Conservation (phyloP, 2,888 invertebrate species). For the Chrysina gloriosa region DNA sequence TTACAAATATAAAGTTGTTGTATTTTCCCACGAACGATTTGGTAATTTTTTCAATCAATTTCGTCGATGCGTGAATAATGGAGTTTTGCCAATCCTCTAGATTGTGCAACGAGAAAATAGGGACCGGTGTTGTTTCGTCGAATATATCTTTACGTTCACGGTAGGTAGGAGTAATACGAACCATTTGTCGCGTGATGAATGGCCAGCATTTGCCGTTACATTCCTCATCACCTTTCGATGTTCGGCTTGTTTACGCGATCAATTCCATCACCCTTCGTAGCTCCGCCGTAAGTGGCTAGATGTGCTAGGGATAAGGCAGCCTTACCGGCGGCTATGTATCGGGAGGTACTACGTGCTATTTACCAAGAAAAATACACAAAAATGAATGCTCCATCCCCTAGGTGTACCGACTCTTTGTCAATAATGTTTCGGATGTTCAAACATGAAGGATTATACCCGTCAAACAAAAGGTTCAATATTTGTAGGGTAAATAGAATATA, state of each 20-base stretch:
- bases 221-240: slow-evolving; percentile 52
- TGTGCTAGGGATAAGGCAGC: slow-evolving; percentile 36
- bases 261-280: slow-evolving; percentile 36
- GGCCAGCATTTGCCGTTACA: slow-evolving; percentile 56
- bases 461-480: slow-evolving; percentile 19
- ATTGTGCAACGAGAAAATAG: neutral
- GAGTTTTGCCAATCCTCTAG: slow-evolving; percentile 13
- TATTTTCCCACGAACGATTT: slow-evolving; percentile 15
- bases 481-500: slow-evolving; percentile 29
- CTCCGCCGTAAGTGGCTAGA: slow-evolving; percentile 26
- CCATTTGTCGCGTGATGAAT: slow-evolving; percentile 57
- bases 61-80: slow-evolving; percentile 9
- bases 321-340: slow-evolving; percentile 16
- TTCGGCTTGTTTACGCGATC: slow-evolving; percentile 41
- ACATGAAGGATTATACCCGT: slow-evolving; percentile 30
- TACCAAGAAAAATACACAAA: slow-evolving; percentile 46
- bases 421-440: slow-evolving; percentile 32
- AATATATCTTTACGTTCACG: neutral
- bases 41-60: neutral
- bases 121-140: neutral
- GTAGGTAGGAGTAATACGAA: slow-evolving; percentile 46
- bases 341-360: slow-evolving; percentile 35
- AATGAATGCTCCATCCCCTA: neutral
- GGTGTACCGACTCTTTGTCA: slow-evolving; percentile 18
- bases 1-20: neutral